phyloP scores from a whole-genome alignment of 1,140 invertebrate genomes.

The Orchestia grillus region DNA sequence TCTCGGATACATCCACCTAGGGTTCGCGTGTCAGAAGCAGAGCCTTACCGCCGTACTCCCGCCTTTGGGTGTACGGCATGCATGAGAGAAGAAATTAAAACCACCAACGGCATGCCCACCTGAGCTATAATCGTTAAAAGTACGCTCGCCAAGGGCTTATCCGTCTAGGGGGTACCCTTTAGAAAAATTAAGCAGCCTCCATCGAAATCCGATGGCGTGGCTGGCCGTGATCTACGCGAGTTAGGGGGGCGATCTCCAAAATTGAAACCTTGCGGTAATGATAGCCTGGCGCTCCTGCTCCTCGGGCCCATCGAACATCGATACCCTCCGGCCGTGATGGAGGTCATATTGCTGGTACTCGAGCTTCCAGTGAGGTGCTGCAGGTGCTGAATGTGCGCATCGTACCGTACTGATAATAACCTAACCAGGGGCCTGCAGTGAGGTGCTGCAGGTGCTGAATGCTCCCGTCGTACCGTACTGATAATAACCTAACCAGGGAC shows the following conservation, averaged over 20 bases:
- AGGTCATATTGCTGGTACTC: no score
- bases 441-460: no score
- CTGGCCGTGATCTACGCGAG: neutral
- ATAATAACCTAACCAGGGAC: no score
- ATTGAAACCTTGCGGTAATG: neutral
- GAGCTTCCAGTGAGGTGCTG: no score
- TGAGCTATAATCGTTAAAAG: neutral
- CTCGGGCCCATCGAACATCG: neutral
- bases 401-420: no score
- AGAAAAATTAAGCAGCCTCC: neutral
- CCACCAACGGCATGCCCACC: neutral
- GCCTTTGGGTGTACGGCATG: no score
- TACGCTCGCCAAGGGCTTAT: neutral
- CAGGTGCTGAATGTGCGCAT: no score
- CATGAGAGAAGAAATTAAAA: neutral
- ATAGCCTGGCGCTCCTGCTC: neutral
- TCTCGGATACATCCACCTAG: neutral
- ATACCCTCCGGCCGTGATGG: neutral
- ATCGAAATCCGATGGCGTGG: neutral
- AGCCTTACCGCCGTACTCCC: neutral
- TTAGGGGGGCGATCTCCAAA: neutral
- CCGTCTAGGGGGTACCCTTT: neutral
- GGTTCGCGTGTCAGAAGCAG: neutral
- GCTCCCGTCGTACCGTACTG: no score
- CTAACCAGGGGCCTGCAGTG: no score